phyloP scores from a whole-genome alignment of 2,888 invertebrate species.

The Papilio protenor region DNA sequence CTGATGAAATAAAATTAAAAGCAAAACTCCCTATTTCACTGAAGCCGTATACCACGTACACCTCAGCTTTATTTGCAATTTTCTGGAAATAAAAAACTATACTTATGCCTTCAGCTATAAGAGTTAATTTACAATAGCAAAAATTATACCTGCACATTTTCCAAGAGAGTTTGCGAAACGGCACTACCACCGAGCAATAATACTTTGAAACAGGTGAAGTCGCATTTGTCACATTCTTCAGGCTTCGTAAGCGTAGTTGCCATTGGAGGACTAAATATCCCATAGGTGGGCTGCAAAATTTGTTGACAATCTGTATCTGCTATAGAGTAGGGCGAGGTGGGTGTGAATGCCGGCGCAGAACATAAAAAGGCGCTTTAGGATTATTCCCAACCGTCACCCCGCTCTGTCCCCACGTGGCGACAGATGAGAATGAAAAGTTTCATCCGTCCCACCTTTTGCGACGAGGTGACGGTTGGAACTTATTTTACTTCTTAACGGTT shows the following conservation, averaged over 20 bases:
- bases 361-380: too few species aligned
- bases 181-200: constrained; percentile 64
- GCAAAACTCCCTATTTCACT: constrained; percentile 64
- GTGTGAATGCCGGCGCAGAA: too few species aligned
- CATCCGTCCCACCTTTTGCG: too few species aligned
- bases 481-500: too few species aligned
- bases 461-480: too few species aligned
- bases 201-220: constrained; percentile 59
- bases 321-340: not conserved
- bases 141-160: constrained; percentile 58
- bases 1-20: constrained; percentile 53
- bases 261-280: constrained; percentile 60
- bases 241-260: constrained; percentile 58
- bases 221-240: constrained; percentile 55
- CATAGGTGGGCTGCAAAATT: constrained; percentile 59
- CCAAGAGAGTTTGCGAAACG: constrained; percentile 55
- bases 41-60: constrained; percentile 60
- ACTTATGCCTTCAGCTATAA: too few species aligned
- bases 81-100: not conserved
- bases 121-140: not conserved
- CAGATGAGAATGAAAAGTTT: too few species aligned
- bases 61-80: not conserved
- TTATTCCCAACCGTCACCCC: too few species aligned
- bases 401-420: too few species aligned
- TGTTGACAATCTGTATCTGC: not conserved